These are phyloP conservation scores for Caenorhabditis macrosperma DNA, from an alignment of 2,888 invertebrate genomes.

Conservation along the genomic window DNA sequence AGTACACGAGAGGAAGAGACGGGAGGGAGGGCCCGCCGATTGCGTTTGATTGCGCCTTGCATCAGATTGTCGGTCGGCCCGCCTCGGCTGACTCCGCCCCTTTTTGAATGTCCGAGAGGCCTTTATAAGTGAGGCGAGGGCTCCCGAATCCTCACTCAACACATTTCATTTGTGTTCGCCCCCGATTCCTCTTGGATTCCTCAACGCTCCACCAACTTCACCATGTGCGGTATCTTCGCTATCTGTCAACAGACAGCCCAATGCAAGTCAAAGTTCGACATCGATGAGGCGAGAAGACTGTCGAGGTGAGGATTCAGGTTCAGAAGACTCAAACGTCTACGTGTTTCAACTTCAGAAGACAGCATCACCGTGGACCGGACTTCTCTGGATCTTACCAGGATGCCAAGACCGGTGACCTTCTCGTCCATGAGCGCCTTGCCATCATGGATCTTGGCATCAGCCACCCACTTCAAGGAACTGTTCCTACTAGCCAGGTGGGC, in stretches of 20 bases:
- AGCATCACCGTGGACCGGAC: constrained; percentile 78
- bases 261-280: constrained; percentile 55
- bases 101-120: constrained; percentile 24
- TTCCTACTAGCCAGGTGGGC: constrained; percentile 69
- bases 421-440: constrained; percentile 79
- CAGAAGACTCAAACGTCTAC: not conserved
- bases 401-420: constrained; percentile 73
- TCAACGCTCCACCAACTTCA: constrained; percentile 32
- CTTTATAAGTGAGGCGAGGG: constrained; percentile 45
- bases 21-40: constrained; percentile 14
- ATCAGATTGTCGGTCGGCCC: constrained; percentile 52
- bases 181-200: constrained; percentile 46
- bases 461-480: constrained; percentile 77
- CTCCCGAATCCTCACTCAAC: constrained; percentile 28
- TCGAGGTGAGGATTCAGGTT: constrained; percentile 57
- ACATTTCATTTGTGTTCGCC: constrained; percentile 17
- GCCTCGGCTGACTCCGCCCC: constrained; percentile 38
- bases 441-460: constrained; percentile 78
- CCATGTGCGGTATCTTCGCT: constrained; percentile 79
- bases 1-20: constrained; percentile 22
- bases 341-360: constrained; percentile 71
- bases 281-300: constrained; percentile 70
- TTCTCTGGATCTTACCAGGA: constrained; percentile 74
- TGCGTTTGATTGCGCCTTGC: constrained; percentile 56
- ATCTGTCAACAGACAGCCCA: constrained; percentile 71